Evolutionary conservation across 2,888 invertebrate genomes (phyloP).

Genomic region (Drosophila formosana): DNA sequence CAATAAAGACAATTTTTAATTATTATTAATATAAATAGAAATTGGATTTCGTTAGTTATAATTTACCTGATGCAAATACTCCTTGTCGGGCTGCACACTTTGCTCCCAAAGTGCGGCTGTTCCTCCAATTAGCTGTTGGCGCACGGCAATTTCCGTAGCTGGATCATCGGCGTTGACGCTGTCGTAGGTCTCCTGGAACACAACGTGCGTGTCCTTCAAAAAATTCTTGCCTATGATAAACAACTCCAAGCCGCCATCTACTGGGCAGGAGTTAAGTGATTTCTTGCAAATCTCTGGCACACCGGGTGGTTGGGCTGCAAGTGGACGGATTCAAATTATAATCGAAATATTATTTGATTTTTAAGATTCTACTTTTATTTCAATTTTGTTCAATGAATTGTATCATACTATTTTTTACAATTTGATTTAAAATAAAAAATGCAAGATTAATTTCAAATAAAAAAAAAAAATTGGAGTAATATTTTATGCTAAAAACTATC

Average conservation of each 20-base stretch:
- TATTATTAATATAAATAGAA: neutral
- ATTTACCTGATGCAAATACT: conserved; percentile 92
- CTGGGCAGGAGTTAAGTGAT: conserved; percentile 92
- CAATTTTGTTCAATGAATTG: too few species aligned
- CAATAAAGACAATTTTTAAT: conserved; percentile 61
- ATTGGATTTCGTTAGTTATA: neutral
- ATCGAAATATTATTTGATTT: neutral
- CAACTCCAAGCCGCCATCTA: conserved; percentile 92
- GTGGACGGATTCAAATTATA: neutral
- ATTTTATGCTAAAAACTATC: too few species aligned
- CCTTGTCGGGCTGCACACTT: conserved; percentile 93
- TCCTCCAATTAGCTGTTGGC: conserved; percentile 86
- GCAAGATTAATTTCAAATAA: too few species aligned
- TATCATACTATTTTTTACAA: too few species aligned
- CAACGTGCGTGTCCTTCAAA: conserved; percentile 94
- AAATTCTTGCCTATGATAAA: conserved; percentile 97
- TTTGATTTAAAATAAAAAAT: too few species aligned
- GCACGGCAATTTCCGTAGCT: conserved; percentile 72
- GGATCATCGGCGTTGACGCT: conserved; percentile 69
- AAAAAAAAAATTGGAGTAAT: too few species aligned
- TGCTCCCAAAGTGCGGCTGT: conserved; percentile 89
- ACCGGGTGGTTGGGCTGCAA: conserved; percentile 94
- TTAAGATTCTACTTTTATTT: too few species aligned
- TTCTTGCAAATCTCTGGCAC: conserved; percentile 96
- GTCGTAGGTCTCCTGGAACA: conserved; percentile 87